Evolutionary conservation across 2,113 vertebrate genomes (phyloP), one percentile per base, ranked within the genome.

Genomic region (Puma concolor): DNA sequence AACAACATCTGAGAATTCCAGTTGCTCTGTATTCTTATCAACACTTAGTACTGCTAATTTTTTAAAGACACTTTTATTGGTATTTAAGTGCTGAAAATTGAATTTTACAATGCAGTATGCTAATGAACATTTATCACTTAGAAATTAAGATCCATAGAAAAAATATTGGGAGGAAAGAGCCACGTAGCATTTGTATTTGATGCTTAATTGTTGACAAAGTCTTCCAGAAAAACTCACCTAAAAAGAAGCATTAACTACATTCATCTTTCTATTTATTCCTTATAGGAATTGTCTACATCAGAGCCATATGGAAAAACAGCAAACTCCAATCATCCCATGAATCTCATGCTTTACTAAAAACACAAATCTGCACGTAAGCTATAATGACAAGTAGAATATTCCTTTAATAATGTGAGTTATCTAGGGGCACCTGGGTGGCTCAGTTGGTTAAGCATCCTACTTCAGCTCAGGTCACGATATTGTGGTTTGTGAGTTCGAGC

Each of bases 271-370:
- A 33, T 92, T 36, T 76, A 64, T 84, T 71, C 36, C 50, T 79
- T 81, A 4, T 91, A 29, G 29, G 54, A 94, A 79, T 87, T 85
- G 81, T 33, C 38, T n/a, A 95, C 14, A 94, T 69, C 84, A 97
- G 94, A 96, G 74, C 6, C 36, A 71, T 63, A 92, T 38, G 33
- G 82, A 96, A 97, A 95, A 64, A 67, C 48, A 92, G 57, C 48
- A 94, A 91, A 67, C 33, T 97, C 64, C n/a, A 97, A 74, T 82
- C 87, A 80, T 52, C 64, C 50, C 84, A 94, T 21, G 27, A 79
- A 67, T 74, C 25, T 86, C 12, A 76, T 95, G 29, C 44, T 84
- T 94, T 74, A 81, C 88, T 67, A 96, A 69, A 88, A 92, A n/a
- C 48, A 79, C 27, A 90, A 91, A 67, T 83, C 88, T 83, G 16